These are phyloP conservation scores for Troilus luridus DNA, from an alignment of 2,888 invertebrate genomes.

Conservation along the genomic window DNA sequence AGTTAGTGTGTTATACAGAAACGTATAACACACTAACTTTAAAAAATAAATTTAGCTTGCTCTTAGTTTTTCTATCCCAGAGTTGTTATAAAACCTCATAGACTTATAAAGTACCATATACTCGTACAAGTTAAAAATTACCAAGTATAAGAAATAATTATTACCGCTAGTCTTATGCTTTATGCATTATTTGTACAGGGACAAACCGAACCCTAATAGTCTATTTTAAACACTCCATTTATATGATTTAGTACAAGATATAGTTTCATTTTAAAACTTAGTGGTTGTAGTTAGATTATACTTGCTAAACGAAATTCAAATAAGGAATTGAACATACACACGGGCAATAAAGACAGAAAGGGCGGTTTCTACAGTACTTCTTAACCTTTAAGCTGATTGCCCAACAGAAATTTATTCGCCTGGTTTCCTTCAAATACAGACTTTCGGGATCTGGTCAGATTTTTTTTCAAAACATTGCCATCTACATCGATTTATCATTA, in stretches of 20 bases:
- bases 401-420: constrained; percentile 8
- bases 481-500: not conserved
- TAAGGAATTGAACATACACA: not conserved
- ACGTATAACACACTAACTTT: too few species aligned
- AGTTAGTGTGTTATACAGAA: too few species aligned
- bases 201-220: not conserved
- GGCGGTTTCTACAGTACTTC: not conserved
- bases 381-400: constrained; percentile 17
- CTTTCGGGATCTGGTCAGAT: not conserved
- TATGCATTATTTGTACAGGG: not conserved
- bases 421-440: not conserved
- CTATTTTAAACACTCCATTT: not conserved
- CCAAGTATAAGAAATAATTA: not conserved
- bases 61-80: too few species aligned
- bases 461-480: not conserved
- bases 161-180: not conserved
- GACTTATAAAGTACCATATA: too few species aligned
- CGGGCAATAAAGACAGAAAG: constrained; percentile 7
- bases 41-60: too few species aligned
- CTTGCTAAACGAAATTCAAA: not conserved
- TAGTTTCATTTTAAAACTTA: not conserved
- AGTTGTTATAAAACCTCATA: too few species aligned
- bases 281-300: constrained; percentile 1
- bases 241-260: not conserved
- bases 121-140: too few species aligned